Conservation (phyloP, 2,113 vertebrate genomes). For the Eulemur macaco region DNA sequence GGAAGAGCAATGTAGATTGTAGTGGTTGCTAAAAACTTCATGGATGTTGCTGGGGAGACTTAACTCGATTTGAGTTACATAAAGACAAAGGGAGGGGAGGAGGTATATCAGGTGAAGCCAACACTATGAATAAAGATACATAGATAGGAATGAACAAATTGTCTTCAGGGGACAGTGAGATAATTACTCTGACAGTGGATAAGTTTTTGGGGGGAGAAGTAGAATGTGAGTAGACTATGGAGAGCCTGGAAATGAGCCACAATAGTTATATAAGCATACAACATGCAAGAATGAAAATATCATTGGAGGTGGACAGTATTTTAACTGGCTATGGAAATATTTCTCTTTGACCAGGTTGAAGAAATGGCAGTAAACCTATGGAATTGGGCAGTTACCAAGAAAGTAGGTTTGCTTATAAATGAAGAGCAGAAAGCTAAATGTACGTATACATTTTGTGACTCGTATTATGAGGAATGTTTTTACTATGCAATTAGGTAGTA, state of each 20-base stretch:
- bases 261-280: neutral
- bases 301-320: neutral
- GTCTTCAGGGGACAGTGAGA: neutral
- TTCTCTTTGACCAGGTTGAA: conserved; percentile 85
- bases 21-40: neutral
- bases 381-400: conserved; percentile 93
- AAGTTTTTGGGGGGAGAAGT: neutral
- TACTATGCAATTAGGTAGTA: neutral
- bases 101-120: conserved; percentile 1
- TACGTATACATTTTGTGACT: conserved; percentile 71
- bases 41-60: neutral
- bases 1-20: neutral
- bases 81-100: neutral
- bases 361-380: conserved; percentile 91
- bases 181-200: neutral
- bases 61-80: conserved; percentile 13
- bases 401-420: conserved; percentile 79
- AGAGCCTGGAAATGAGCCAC: neutral
- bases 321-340: conserved; percentile 49
- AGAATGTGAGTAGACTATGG: conserved; percentile 22
- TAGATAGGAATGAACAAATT: neutral
- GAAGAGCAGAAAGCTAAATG: conserved; percentile 89
- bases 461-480: neutral
- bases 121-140: neutral
- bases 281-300: neutral